Conservation (phyloP, 1,140 invertebrate genomes). For the Drosophila malerkotliana region DNA sequence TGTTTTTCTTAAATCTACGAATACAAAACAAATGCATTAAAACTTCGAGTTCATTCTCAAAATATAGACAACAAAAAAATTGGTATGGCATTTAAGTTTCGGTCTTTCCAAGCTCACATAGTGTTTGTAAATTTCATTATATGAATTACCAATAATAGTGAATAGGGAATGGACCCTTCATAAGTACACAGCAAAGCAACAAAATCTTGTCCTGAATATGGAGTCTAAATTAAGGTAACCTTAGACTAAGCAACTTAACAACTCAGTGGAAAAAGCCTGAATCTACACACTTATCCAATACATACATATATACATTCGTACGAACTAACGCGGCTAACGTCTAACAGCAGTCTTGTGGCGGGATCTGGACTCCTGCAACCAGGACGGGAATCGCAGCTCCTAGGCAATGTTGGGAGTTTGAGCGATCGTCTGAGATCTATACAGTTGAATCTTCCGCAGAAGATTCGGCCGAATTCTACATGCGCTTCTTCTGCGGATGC, state of each 20-base stretch:
- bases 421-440: constrained; percentile 59
- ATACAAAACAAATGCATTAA: background rate
- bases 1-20: background rate
- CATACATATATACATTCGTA: constrained; percentile 25
- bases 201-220: background rate
- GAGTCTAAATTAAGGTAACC: background rate
- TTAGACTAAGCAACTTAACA: constrained; percentile 20
- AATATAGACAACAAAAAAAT: background rate
- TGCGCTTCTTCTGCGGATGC: constrained; percentile 88
- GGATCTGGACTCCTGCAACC: background rate
- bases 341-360: constrained; percentile 35
- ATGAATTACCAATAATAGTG: background rate
- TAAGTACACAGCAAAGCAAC: background rate
- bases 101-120: background rate
- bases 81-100: background rate
- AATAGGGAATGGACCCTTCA: background rate
- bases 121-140: background rate
- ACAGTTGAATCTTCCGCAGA: constrained; percentile 70
- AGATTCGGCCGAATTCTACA: constrained; percentile 78
- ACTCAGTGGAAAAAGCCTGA: constrained; percentile 20
- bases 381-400: constrained; percentile 16
- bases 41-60: background rate
- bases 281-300: constrained; percentile 27
- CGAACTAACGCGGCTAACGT: constrained; percentile 33
- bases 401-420: constrained; percentile 16